Percentiles rank a stretch among this genome's conserved stretches.
Conservation (phyloP, 2,797 vertebrate species). For the Zenarchopterus dispar region DNA sequence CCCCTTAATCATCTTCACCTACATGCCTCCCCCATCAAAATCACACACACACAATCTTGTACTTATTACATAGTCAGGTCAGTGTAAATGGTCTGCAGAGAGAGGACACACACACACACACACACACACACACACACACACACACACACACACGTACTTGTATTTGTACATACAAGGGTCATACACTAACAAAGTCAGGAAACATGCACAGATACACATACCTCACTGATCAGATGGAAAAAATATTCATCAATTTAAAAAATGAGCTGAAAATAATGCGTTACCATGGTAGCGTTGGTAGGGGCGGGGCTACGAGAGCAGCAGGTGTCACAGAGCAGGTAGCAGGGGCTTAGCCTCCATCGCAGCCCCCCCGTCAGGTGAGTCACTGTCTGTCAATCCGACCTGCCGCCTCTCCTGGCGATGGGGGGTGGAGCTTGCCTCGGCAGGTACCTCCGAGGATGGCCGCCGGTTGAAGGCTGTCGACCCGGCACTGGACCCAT, state of each 20-base stretch:
- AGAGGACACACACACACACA: neutral
- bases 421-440: neutral
- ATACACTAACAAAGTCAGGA: no score
- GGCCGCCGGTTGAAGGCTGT: neutral
- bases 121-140: neutral
- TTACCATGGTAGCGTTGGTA: no score
- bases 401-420: neutral
- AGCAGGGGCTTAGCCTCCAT: slow-evolving; percentile 6
- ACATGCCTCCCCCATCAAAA: neutral
- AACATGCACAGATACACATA: no score
- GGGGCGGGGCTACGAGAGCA: no score
- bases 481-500: neutral
- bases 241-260: no score
- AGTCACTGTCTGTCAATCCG: neutral
- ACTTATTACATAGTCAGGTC: no score
- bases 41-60: no score
- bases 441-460: neutral
- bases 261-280: no score
- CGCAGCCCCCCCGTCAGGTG: neutral
- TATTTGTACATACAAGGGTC: no score
- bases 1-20: neutral
- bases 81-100: no score
- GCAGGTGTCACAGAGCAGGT: slow-evolving; percentile 9
- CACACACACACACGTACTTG: neutral
- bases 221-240: no score